Evolutionary conservation across 2,113 vertebrate genomes (phyloP), one percentile per base, ranked within the genome.

Genomic region (Megalops atlanticus): DNA sequence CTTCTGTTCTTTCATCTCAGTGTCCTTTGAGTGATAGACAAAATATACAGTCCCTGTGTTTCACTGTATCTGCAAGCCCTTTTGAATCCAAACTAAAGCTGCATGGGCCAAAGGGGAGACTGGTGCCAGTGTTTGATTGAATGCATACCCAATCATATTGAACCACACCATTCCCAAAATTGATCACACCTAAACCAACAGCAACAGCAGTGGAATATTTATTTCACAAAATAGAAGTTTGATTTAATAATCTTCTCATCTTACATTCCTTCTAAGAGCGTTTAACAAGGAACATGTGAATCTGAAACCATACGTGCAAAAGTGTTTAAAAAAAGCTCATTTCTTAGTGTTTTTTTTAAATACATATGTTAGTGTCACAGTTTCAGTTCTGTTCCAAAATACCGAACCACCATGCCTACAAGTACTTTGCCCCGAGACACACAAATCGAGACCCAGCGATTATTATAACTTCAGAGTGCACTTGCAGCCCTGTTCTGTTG

Each of bases 171-270:
- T 82, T 79, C 89, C 81, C 87, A 84, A 89, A 93, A 95, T 93
- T 91, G 94, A 92, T 94, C 88, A 90, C 85, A 85, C 85, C 86
- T 88, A 91, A 91, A 90, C 90, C 86, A 90, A 95, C 89, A 6
- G 74, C 45, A n/a, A n/a, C n/a, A 18, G 88, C 84, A 81, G 90
- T 89, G 87, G 91, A 93, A 92, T 94, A 95, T 96, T 94, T 95
- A 95, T 95, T 94, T 95, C 89, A 92, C 91, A 90, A 94, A 94
- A 94, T 95, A 92, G 93, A 93, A 94, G 95, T 94, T 92, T 94
- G 93, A 95, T 94, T 94, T 95, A 92, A 92, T 94, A 94, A 94
- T 94, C 91, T 94, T 93, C 94, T 87, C 93, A 92, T 92, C 91
- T 91, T 92, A 91, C 90, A 92, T 92, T 91, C 90, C 92, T 92